phyloP scores from a whole-genome alignment of 2,797 vertebrate species.

The Discoglossus pictus region DNA sequence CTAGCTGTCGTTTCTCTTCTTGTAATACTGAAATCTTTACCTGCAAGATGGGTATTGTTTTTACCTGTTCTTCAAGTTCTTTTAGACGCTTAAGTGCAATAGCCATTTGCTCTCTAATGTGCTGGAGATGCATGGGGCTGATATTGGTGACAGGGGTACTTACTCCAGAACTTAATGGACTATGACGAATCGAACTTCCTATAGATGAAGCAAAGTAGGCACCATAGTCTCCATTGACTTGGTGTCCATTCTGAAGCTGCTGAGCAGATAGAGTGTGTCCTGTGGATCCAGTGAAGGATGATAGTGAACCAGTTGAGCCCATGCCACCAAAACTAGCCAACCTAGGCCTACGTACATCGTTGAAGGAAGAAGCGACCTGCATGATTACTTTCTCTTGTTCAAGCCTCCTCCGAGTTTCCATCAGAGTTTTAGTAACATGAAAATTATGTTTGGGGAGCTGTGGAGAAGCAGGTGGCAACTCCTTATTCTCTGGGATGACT shows the following conservation, averaged over 20 bases:
- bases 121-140: slow-evolving; percentile 91
- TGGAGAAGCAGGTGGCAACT: slow-evolving; percentile 85
- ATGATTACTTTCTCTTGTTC: slow-evolving; percentile 89
- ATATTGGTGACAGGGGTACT: slow-evolving; percentile 91
- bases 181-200: slow-evolving; percentile 93
- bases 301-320: slow-evolving; percentile 89
- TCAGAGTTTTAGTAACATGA: slow-evolving; percentile 95
- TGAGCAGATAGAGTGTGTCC: slow-evolving; percentile 72
- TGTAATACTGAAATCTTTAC: slow-evolving; percentile 98
- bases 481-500: slow-evolving; percentile 73
- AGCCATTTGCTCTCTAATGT: slow-evolving; percentile 97
- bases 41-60: slow-evolving; percentile 92
- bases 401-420: slow-evolving; percentile 92
- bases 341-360: slow-evolving; percentile 83
- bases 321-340: slow-evolving; percentile 92
- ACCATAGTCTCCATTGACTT: slow-evolving; percentile 80
- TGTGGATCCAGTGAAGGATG: slow-evolving; percentile 83
- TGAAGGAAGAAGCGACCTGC: slow-evolving; percentile 69
- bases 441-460: slow-evolving; percentile 82
- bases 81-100: slow-evolving; percentile 89
- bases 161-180: slow-evolving; percentile 92
- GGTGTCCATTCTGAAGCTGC: slow-evolving; percentile 81
- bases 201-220: slow-evolving; percentile 80
- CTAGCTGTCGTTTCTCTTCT: slow-evolving; percentile 91
- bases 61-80: slow-evolving; percentile 93